phyloP scores from a whole-genome alignment of 2,113 vertebrate species.

The Phalacrocorax pelagicus region DNA sequence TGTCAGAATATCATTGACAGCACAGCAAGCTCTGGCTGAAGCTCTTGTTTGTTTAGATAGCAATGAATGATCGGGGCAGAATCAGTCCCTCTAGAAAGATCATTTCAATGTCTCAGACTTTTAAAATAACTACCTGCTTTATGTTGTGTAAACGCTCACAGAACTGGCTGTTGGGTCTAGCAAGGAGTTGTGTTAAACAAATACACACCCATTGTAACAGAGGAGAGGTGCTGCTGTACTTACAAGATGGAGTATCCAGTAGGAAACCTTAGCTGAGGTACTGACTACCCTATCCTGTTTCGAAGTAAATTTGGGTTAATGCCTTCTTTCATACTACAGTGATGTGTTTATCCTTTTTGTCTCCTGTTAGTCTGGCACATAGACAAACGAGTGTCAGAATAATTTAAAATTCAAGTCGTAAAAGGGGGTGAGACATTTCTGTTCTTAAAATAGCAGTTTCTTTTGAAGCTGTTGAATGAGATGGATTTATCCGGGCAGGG shows the following conservation, averaged over 20 bases:
- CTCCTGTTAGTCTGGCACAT: neutral
- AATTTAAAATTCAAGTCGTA: neutral
- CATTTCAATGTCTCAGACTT: neutral
- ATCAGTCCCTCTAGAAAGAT: neutral
- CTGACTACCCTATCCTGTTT: neutral
- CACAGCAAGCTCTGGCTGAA: neutral
- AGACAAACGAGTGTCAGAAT: neutral
- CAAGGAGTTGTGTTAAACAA: neutral
- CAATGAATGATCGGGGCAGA: neutral
- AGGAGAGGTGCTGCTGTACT: conserved; percentile 24
- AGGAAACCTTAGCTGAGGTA: neutral
- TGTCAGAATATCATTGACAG: neutral
- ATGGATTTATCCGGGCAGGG: neutral
- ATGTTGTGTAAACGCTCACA: neutral
- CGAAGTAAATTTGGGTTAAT: neutral
- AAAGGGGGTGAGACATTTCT: neutral
- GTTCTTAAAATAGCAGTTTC: neutral
- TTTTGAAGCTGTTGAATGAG: neutral
- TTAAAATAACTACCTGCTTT: neutral
- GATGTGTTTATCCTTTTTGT: neutral
- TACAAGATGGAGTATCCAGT: conserved; percentile 22
- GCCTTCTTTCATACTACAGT: neutral
- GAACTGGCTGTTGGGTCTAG: neutral
- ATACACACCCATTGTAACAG: neutral
- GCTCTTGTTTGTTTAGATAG: neutral